Evolutionary conservation across 2,888 invertebrate species (phyloP), one percentile per base, ranked within the genome.

Genomic region (Baccha elongata): DNA sequence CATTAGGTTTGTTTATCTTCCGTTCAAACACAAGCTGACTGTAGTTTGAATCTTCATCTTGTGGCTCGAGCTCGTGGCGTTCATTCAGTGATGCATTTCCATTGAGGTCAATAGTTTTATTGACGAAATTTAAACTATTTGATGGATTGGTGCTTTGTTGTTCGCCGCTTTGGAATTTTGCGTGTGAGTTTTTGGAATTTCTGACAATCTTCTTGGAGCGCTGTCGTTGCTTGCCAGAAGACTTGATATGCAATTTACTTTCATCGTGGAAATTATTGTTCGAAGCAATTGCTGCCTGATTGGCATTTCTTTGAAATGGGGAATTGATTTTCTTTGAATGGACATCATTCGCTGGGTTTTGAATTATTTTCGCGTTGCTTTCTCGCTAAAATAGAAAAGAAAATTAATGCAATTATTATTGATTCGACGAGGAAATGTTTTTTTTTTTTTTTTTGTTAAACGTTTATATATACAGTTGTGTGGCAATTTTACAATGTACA

Each of bases 41-140:
- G 48, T 83, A 83, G 44, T 76, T 83, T 52, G 76, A 62, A 42
- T 83, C 81, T 7, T 83, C 81, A 13, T 83, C 81, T 19, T 83
- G 75, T 21, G 26, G 26, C 6, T n/a, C n/a, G n/a, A 48, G 19
- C n/a, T 72, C 60, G 11, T 42, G 29, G 13, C 52, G 68, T 37
- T 29, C 53, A 19, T 21, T 32, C 26, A 37, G 26, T 23, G 74
- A 37, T 68, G 81, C 53, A 68, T 83, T 76, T 32, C 71, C 50
- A 76, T 81, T 81, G n/a, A 46, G 75, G 81, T 81, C 81, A 76
- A 72, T 42, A 13, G 53, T 53, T 42, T 68, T 48, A 23, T 48
- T 35, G 46, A 37, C 23, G 76, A 76, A 65, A 76, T 64, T 35
- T 3, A 64, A 23, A 13, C 21, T 48, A 48, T 29, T 10, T 10